Base-by-base conservation (phyloP, 64 coral and sea anemone genomes). In the Trachythela sp. region DNA sequence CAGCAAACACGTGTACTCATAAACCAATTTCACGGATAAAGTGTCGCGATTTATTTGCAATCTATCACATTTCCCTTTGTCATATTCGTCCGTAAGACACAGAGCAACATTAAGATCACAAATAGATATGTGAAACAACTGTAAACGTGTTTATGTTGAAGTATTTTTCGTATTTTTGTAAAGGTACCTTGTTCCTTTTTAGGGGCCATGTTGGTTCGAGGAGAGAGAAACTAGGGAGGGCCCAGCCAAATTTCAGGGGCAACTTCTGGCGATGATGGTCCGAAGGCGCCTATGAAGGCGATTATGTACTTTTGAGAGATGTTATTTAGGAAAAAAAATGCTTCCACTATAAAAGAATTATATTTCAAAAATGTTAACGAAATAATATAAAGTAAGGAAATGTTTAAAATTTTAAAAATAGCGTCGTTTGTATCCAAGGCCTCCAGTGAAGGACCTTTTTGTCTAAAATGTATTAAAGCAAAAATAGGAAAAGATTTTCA, bases 181-280 rank as follows among this genome's bases (percentile, higher is more conserved):
- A 64, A 64, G 56, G 35, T 80, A 80, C 75, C 75, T 80, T 80
- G 75, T 20, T 80, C 75, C 33, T 80, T 80, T 18, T 80, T 80
- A 80, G 75, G 37, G 35, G 75, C 75, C 75, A 80, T 80, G 75
- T 80, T 80, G 75, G 75, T 80, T 80, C 37, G 33, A 80, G 10
- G 34, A 36, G 75, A 80, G 32, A 80, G 75, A 80, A 35, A 36
- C 31, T 35, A 35, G 75, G 75, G 75, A 22, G 20, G 75, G 75
- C 34, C 75, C 33, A 15, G 75, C 37, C 4, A 39, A 35, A 17
- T 30, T 9, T 13, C 37, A 80, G 15, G 75, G 75, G 75, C 75
- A n/a, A 1, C 13, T n/a, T n/a, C 17, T n/a, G 49, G 13, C 56
- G 56, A 64, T n/a, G 56, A 22, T 64, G 4, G 4, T 20, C 56